These are phyloP conservation scores for Scolopax mira DNA, from an alignment of 2,113 vertebrate species.

Conservation along the genomic window DNA sequence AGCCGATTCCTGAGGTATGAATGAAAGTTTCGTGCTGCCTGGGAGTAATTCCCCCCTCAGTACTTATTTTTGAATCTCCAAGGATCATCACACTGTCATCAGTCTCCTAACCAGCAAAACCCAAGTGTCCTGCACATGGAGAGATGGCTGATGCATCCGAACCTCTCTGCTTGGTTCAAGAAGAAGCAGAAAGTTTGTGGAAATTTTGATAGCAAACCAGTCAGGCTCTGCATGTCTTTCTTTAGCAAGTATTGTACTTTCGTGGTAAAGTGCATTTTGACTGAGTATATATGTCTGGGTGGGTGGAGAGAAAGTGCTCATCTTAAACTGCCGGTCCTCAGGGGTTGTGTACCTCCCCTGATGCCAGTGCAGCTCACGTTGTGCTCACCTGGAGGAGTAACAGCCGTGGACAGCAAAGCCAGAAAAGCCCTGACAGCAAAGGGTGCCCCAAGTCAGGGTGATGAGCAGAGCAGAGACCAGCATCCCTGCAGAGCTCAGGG, in stretches of 20 bases:
- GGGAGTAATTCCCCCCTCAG: neutral
- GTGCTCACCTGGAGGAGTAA: neutral
- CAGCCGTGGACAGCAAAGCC: neutral
- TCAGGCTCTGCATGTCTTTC: neutral
- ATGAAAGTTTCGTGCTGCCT: neutral
- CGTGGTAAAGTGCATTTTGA: neutral
- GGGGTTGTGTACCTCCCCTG: neutral
- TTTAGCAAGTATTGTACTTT: neutral
- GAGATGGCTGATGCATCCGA: neutral
- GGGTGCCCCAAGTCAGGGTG: neutral
- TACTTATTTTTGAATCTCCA: neutral
- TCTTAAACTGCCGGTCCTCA: neutral
- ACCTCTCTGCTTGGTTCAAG: neutral
- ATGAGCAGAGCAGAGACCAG: neutral
- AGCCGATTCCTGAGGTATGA: constrained; percentile 17
- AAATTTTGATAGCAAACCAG: neutral
- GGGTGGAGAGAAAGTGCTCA: accelerated
- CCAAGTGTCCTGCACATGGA: neutral
- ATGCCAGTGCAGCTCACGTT: neutral
- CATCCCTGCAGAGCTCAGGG: neutral
- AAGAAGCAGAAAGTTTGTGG: neutral
- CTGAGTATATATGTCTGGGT: neutral
- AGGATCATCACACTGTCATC: neutral
- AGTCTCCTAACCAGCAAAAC: neutral
- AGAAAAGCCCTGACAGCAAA: neutral